Conservation (phyloP, 2,113 vertebrate species). For the Lontra canadensis region DNA sequence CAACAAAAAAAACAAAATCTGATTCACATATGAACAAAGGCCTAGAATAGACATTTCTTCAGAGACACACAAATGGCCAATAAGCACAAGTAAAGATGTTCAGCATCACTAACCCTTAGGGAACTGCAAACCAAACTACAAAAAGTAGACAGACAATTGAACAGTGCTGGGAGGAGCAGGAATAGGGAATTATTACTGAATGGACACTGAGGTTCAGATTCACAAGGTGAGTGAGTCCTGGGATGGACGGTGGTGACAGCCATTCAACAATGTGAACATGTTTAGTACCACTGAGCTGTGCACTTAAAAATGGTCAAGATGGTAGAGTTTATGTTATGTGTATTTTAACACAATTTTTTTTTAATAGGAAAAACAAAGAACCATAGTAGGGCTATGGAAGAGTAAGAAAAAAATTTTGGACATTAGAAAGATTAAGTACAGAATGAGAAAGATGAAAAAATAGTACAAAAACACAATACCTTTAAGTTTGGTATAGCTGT, state of each 20-base stretch:
- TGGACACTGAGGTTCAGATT: neutral
- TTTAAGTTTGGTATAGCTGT: conserved; percentile 92
- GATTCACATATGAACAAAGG: neutral
- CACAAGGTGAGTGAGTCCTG: neutral
- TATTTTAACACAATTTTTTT: neutral
- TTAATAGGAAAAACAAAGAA: neutral
- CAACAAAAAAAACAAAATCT: neutral
- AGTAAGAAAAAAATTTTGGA: too few relatives aligned
- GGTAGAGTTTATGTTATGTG: too few relatives aligned
- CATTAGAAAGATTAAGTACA: too few relatives aligned
- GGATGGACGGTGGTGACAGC: neutral
- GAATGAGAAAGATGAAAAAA: too few relatives aligned
- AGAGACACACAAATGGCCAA: neutral
- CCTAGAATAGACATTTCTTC: neutral
- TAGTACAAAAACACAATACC: conserved; percentile 80
- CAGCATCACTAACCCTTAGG: neutral
- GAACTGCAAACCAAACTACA: neutral
- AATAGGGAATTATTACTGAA: fast-evolving
- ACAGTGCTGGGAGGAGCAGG: neutral
- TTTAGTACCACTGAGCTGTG: fast-evolving
- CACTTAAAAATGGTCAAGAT: neutral
- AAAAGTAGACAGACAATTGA: fast-evolving
- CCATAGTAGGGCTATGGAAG: too few relatives aligned
- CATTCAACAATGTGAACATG: fast-evolving
- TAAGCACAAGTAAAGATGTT: fast-evolving